Percentiles rank a stretch among this genome's conserved stretches.
phyloP scores from a whole-genome alignment of 1,140 invertebrate species.

The Calliopsis andreniformis region DNA sequence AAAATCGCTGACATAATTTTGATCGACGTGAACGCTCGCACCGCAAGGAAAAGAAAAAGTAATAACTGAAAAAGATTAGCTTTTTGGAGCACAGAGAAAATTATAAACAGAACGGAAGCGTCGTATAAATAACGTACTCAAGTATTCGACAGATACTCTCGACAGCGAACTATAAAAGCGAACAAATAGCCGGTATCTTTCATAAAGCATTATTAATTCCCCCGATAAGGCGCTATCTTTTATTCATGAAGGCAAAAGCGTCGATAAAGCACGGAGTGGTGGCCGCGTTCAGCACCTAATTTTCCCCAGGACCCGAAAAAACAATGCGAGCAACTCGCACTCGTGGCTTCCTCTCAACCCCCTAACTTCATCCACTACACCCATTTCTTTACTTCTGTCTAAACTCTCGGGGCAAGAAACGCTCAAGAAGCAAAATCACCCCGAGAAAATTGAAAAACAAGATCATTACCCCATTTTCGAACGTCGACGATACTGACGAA shows the following conservation, averaged over 20 bases:
- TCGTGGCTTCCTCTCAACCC: not conserved
- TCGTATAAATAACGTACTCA: not conserved
- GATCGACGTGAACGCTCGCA: too few species aligned
- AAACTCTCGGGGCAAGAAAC: too few species aligned
- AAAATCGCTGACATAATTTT: too few species aligned
- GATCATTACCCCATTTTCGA: not conserved
- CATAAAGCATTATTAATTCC: conserved; percentile 30
- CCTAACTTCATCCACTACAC: not conserved
- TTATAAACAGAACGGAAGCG: not conserved
- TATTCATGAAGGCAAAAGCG: conserved; percentile 27
- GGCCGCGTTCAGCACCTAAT: conserved; percentile 6
- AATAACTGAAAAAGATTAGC: too few species aligned
- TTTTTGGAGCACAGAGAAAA: too few species aligned
- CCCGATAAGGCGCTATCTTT: conserved; percentile 33
- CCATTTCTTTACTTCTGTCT: too few species aligned
- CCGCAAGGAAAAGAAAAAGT: too few species aligned
- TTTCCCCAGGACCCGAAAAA: conserved; percentile 39
- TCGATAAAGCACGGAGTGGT: conserved; percentile 38
- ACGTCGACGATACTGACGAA: not conserved
- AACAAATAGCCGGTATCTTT: conserved; percentile 27
- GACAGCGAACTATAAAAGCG: conserved; percentile 6
- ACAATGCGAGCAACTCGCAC: conserved; percentile 8
- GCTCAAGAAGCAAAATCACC: too few species aligned
- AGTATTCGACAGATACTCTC: not conserved
- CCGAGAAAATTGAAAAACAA: too few species aligned